Evolutionary conservation across 2,888 invertebrate genomes (phyloP), one percentile per base, ranked within the genome.

Genomic region (Epirrhoe alternata): DNA sequence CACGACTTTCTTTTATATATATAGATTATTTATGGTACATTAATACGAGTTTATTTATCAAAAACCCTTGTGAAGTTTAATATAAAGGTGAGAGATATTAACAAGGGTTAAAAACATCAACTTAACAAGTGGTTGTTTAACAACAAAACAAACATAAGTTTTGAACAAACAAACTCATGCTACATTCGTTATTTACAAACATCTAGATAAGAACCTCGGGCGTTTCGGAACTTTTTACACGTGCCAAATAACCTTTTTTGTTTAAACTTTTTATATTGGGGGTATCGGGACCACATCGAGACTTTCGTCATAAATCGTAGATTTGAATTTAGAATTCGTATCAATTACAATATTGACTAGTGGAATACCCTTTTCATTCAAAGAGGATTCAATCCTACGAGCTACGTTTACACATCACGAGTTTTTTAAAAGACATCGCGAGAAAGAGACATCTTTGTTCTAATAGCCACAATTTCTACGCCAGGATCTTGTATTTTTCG

Each of bases 151-250:
- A 61, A 54, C 47, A 59, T 8, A 60, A 49, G 74, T 72, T 69
- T 24, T 57, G 61, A 64, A 69, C 67, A 75, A 64, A 76, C 70
- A 76, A 76, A 73, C 77, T 78, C 74, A 78, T 87, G 88, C 86
- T 87, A 89, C 79, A 80, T 81, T 86, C 85, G 85, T 90, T 90
- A 89, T 91, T 90, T 86, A 84, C 85, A 84, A 87, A 86, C 86
- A 86, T 87, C 72, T 73, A 77, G 89, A 91, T 90, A 91, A 88
- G 74, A 84, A 82, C 81, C 82, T 77, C 71, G 8, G 67, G 80
- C 79, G 74, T 81, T 78, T 74, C 80, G 80, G 78, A 77, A 75
- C 80, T 74, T 83, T 86, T 89, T 88, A 85, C 80, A 81, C 82
- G 83, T 84, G 84, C 86, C 79, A 82, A 82, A 77, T 72, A 74